phyloP scores from a whole-genome alignment of 2,888 invertebrate genomes.

The Apotomis betuletana region DNA sequence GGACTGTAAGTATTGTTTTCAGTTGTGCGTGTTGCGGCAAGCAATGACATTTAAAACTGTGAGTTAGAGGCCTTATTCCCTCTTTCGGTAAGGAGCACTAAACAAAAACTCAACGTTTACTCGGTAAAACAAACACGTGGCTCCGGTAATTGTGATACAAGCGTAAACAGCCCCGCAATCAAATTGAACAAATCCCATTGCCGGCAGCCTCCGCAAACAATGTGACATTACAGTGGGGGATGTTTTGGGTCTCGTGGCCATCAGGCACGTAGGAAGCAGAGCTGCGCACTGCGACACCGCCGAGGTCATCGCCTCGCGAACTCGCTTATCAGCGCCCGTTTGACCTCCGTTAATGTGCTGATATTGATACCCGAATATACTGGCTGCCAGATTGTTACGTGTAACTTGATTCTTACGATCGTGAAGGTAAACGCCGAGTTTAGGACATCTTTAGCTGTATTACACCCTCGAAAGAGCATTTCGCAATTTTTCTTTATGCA shows the following conservation, averaged over 20 bases:
- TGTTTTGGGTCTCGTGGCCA: conserved; percentile 15
- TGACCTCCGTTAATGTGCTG: conserved; percentile 50
- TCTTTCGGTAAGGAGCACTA: not conserved
- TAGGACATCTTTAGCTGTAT: too few species aligned
- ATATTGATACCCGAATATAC: conserved; percentile 13
- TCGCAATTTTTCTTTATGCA: too few species aligned
- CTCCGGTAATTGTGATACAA: conserved; percentile 33
- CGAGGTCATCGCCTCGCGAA: conserved; percentile 59
- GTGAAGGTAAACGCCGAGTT: not conserved
- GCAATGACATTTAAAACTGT: not conserved
- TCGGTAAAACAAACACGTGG: conserved; percentile 23
- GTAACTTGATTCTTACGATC: not conserved
- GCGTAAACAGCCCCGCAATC: conserved; percentile 36
- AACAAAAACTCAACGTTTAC: conserved; percentile 9
- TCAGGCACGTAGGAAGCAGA: conserved; percentile 46
- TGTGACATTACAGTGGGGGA: conserved; percentile 14
- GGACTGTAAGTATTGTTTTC: too few species aligned
- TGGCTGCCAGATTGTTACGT: not conserved
- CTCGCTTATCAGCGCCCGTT: conserved; percentile 58
- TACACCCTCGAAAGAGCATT: too few species aligned
- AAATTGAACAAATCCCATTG: conserved; percentile 38
- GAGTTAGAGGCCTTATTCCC: too few species aligned
- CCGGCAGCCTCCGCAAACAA: conserved; percentile 36
- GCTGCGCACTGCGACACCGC: conserved; percentile 66
- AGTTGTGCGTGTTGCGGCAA: too few species aligned